These are phyloP conservation scores for Ciconia boyciana DNA, from an alignment of 2,113 vertebrate species.

Conservation along the genomic window DNA sequence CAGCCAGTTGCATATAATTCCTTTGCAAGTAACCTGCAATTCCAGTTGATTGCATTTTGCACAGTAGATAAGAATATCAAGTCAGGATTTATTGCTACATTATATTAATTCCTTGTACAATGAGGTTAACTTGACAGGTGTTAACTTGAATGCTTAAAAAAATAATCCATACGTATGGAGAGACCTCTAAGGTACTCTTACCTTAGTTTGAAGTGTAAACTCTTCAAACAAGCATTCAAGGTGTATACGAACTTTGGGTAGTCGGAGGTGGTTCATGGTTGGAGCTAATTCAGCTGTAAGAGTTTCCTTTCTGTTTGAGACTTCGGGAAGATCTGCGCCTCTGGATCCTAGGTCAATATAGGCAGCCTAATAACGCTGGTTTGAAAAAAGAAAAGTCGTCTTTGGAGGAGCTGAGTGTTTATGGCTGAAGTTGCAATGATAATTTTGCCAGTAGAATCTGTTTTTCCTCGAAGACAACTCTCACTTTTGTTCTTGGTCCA, in stretches of 20 bases:
- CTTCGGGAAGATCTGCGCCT: fast-evolving
- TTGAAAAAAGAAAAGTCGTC: neutral
- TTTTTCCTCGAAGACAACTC: neutral
- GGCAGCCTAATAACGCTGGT: neutral
- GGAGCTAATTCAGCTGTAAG: neutral
- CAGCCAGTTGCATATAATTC: neutral
- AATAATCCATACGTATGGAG: fast-evolving
- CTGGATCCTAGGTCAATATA: neutral
- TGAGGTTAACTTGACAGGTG: neutral
- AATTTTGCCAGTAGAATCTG: neutral
- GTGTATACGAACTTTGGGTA: neutral
- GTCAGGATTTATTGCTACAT: neutral
- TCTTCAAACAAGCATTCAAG: neutral
- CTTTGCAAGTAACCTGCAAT: neutral
- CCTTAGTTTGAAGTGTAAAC: no score
- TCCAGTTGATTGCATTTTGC: neutral
- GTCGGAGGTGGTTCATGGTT: neutral
- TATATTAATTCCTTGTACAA: neutral
- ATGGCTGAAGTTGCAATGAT: neutral
- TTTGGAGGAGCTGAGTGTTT: neutral
- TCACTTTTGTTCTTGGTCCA: fast-evolving
- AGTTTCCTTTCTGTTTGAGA: neutral
- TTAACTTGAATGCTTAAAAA: neutral
- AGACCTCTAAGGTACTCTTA: no score
- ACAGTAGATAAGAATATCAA: neutral